phyloP scores from a whole-genome alignment of 2,888 invertebrate genomes.

The Cephalotes varians region DNA sequence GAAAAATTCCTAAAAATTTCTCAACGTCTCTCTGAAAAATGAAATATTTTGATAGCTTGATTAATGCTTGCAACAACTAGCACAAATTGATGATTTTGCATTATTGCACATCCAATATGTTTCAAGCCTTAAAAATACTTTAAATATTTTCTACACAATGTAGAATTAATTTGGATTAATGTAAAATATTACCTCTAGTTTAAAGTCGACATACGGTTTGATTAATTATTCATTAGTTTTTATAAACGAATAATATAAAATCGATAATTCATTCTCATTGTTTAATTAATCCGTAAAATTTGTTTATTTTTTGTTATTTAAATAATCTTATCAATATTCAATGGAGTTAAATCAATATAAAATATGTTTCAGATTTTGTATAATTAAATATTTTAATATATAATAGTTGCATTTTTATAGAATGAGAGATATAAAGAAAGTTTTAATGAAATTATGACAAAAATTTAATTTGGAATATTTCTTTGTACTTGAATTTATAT shows the following conservation, averaged over 20 bases:
- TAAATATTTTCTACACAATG: not conserved
- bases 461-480: not conserved
- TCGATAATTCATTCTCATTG: not conserved
- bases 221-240: conserved; percentile 41
- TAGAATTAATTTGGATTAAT: conserved; percentile 38
- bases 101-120: not conserved
- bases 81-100: conserved; percentile 21
- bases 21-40: not conserved
- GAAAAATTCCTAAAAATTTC: not conserved
- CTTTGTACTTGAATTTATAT: not conserved
- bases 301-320: not conserved
- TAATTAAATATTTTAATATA: conserved; percentile 1
- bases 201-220: conserved; percentile 1
- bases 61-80: conserved; percentile 6
- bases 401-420: not conserved
- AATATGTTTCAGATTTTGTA: not conserved
- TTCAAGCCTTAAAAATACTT: not conserved
- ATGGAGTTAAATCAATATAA: not conserved
- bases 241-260: not conserved
- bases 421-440: not conserved
- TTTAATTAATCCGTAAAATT: conserved; percentile 4
- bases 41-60: not conserved
- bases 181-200: conserved; percentile 24
- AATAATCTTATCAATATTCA: conserved; percentile 13
- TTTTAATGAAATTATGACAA: conserved; percentile 2